Base-by-base conservation (phyloP, 2,113 vertebrate species). In the Neopipo cinnamomea region DNA sequence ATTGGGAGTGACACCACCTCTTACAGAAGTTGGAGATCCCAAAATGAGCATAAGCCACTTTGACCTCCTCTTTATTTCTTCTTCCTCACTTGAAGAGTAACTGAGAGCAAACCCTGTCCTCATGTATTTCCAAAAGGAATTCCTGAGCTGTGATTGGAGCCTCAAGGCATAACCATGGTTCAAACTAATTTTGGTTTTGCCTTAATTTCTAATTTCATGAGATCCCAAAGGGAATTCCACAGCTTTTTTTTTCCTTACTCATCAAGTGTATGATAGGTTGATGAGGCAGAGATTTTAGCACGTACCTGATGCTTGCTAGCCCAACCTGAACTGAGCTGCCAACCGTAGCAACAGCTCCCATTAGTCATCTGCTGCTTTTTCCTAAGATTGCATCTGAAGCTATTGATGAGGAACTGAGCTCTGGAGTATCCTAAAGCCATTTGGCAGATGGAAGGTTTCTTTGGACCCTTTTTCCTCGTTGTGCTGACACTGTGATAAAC, bases 351-450 rank as follows among this genome's bases (percentile, higher is more conserved):
- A 58, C 65, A 52, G 44, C 28, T 61, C 55, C 63, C 31, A 39
- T 95, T 94, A 91, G 88, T 95, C 68, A 94, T 88, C 70, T 91
- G 37, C 74, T 74, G 53, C 52, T 81, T 94, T 92, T 56, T 52
- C 74, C 77, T 35, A 21, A 52, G 50, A 37, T 50, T 93, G n/a
- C 31, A 55, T 93, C 42, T 59, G 49, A 16, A 53, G 39, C 49
- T 66, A 3, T 61, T 0, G 2, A 14, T 63, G 71, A 73, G 67
- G 28, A 83, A 20, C 31, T 52, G 74, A 88, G 53, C 70, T 92
- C 52, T 86, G 70, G 50, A 61, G 50, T 71, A 50, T 73, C 44
- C 82, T 71, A 58, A 78, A 83, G 65, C 37, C 49, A 39, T 92
- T 85, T 91, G 85, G 84, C 59, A 93, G 72, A 76, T 67, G 39